phyloP scores from a whole-genome alignment of 2,113 vertebrate genomes.

The Gobiocypris rarus region DNA sequence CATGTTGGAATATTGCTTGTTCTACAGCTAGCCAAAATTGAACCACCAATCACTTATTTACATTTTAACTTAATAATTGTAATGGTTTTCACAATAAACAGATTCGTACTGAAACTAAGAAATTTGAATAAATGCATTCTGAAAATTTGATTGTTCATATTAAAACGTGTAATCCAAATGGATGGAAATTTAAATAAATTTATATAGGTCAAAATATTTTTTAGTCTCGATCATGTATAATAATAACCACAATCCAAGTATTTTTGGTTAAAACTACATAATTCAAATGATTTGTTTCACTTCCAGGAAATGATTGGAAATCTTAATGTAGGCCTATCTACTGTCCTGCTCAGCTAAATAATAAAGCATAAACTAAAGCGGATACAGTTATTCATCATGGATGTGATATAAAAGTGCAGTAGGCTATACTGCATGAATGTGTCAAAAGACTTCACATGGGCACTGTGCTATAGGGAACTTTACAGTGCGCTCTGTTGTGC shows the following conservation, averaged over 20 bases:
- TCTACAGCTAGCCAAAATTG: neutral
- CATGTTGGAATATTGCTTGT: neutral
- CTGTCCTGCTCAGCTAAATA: slow-evolving; percentile 9
- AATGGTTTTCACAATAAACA: neutral
- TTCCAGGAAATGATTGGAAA: too few species aligned
- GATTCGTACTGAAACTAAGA: neutral
- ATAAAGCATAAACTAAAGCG: neutral
- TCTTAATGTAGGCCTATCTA: neutral
- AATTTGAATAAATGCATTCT: neutral
- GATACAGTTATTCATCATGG: neutral
- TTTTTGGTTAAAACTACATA: neutral
- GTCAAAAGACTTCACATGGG: neutral
- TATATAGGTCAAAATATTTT: neutral
- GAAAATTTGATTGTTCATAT: neutral
- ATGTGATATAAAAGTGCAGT: neutral
- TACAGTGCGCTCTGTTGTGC: slow-evolving; percentile 22
- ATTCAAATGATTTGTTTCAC: too few species aligned
- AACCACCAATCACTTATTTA: neutral
- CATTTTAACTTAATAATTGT: neutral
- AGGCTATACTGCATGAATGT: slow-evolving; percentile 2
- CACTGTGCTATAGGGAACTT: slow-evolving; percentile 1
- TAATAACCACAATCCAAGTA: neutral
- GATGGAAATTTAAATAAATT: neutral
- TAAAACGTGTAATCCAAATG: neutral
- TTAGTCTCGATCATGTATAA: neutral